Conservation (phyloP, 2,113 vertebrate genomes). For the Cyrtonyx montezumae region DNA sequence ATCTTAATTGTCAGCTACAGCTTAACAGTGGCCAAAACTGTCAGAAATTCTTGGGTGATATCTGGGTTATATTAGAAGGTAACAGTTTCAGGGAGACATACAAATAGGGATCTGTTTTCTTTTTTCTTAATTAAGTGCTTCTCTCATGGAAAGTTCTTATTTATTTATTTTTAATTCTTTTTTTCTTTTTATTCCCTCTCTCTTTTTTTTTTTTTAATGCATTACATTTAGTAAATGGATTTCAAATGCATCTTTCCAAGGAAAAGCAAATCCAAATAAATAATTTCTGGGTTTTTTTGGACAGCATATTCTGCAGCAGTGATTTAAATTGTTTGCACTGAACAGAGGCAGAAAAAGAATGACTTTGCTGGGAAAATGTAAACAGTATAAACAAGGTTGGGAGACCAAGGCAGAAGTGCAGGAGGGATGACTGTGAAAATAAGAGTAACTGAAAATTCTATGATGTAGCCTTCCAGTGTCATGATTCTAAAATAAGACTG, state of each 20-base stretch:
- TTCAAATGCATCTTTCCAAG: constrained; percentile 1
- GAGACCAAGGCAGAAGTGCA: background rate
- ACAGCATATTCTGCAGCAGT: background rate
- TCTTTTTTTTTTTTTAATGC: background rate
- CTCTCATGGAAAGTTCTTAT: background rate
- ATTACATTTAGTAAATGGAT: background rate
- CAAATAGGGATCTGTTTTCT: background rate
- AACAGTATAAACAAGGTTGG: constrained; percentile 36
- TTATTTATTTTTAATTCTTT: too few species aligned
- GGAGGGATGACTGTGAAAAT: background rate
- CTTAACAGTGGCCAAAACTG: background rate
- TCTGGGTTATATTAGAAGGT: background rate
- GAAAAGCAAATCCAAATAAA: constrained; percentile 15
- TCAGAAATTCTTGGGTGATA: background rate
- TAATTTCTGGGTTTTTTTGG: background rate
- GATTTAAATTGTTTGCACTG: constrained; percentile 46
- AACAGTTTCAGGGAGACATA: background rate
- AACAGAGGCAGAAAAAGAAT: constrained; percentile 30
- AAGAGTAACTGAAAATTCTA: background rate
- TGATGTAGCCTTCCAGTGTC: background rate
- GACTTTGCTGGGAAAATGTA: constrained; percentile 50
- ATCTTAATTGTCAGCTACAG: background rate
- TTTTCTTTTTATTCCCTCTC: background rate
- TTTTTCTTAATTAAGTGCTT: background rate
- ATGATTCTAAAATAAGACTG: background rate